Base-by-base conservation (phyloP, 2,797 vertebrate genomes). In the Chanos chanos region DNA sequence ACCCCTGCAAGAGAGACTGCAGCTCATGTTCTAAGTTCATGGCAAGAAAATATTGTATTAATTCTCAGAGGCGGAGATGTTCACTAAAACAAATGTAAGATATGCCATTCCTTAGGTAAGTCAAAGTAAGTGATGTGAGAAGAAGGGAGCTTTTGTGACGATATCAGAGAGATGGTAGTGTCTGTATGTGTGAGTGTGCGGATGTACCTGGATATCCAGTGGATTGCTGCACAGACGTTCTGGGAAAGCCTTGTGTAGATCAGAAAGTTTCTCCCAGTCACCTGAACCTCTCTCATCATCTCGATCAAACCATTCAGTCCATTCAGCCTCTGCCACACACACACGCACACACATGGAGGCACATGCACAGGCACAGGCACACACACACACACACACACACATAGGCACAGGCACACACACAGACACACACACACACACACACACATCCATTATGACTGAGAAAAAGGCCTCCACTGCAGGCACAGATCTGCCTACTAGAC, bases 221-320 rank as follows among this genome's bases (percentile, higher is more conserved):
- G 96, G 96, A 18, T 82, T 91, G 69, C 78, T 88, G 67, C 96
- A 98, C 61, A 94, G 81, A 31, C 85, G 88, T 40, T 92, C 92
- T 21, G 93, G 93, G 68, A 92, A 83, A 69, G 88, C 83, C 18
- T 83, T 78, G 55, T 86, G 87, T 33, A 97, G 89, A 69, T 94
- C 93, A 1, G 88, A 87, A 45, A 95, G 82, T 58, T 95, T 97
- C 83, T 97, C 96, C 85, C 91, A 93, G 61, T 93, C 94, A 79
- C 93, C 94, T 34, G 91, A 87, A 51, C 88, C 91, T 0, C 81
- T 79, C 74, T 87, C 89, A 69, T 89, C 84, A 44, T 93, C 92
- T 18, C 92, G 92, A 77, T 92, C 73, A 58, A 97, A 94, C 95
- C 94, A 99, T 7, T 93, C 90, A 0, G 94, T 94, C 96, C 96